These are phyloP conservation scores for Heteromormyrus szaboi DNA, from an alignment of 2,797 vertebrate genomes.

Conservation along the genomic window DNA sequence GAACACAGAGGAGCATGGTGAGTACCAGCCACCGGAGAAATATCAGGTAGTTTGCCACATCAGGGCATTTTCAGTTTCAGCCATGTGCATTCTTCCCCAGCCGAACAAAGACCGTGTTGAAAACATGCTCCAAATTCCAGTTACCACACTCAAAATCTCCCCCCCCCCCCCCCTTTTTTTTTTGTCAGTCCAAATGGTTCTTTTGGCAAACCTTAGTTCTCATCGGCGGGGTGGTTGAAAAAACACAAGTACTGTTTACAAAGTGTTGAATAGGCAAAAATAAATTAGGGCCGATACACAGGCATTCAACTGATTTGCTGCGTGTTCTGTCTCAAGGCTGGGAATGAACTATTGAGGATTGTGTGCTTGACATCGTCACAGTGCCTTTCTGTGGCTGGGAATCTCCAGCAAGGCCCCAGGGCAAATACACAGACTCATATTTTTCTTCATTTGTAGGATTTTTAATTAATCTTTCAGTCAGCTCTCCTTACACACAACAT, in stretches of 20 bases:
- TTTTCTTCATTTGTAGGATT: neutral
- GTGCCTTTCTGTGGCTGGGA: neutral
- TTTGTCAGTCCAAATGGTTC: neutral
- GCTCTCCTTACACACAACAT: neutral
- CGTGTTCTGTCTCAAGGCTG: neutral
- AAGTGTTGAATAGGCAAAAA: neutral
- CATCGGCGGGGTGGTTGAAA: neutral
- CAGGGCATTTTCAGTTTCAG: constrained; percentile 12
- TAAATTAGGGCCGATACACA: neutral
- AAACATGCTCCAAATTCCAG: neutral
- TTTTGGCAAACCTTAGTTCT: neutral
- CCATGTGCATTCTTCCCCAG: neutral
- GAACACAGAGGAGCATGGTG: neutral
- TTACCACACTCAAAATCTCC: neutral
- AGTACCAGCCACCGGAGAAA: neutral
- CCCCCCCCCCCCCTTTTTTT: neutral
- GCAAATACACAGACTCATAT: neutral
- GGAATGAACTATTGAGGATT: neutral
- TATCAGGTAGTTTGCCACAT: neutral
- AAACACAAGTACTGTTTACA: neutral
- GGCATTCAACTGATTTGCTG: neutral
- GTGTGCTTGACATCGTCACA: neutral
- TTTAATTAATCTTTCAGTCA: neutral
- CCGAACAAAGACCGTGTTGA: neutral
- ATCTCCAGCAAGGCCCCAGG: neutral